phyloP scores from a whole-genome alignment of 1,140 invertebrate genomes.

The Chymomyza costata region DNA sequence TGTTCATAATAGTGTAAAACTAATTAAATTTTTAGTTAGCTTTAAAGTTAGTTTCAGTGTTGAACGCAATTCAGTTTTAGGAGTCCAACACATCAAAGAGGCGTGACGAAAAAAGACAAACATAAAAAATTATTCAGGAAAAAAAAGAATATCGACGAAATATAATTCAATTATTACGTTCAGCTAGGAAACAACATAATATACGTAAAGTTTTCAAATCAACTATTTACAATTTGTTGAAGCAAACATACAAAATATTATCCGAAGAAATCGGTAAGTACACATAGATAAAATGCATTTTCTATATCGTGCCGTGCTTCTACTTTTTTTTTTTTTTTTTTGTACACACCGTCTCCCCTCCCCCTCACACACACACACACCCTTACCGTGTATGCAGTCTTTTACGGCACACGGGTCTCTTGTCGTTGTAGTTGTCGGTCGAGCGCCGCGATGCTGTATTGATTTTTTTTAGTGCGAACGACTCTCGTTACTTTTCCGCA shows the following conservation, averaged over 20 bases:
- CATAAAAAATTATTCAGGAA: conserved; percentile 34
- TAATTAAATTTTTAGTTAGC: conserved; percentile 61
- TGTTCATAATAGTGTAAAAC: conserved; percentile 44
- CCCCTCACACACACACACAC: conserved; percentile 14
- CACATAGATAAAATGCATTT: conserved; percentile 17
- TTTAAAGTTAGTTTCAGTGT: conserved; percentile 60
- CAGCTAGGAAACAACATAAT: too few species aligned
- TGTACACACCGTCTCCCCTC: conserved; percentile 9
- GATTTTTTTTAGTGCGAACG: conserved; percentile 49
- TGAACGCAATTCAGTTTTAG: conserved; percentile 40
- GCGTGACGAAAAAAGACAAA: conserved; percentile 22
- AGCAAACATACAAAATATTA: too few species aligned
- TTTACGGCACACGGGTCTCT: conserved; percentile 6
- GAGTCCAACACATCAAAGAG: conserved; percentile 26
- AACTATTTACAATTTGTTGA: too few species aligned
- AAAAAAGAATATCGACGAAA: too few species aligned
- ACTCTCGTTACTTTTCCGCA: conserved; percentile 6
- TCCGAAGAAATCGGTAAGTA: too few species aligned
- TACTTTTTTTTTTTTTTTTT: too few species aligned
- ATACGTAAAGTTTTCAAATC: too few species aligned
- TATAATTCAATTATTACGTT: too few species aligned
- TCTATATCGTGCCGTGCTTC: too few species aligned
- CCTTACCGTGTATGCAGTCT: conserved; percentile 29
- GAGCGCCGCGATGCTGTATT: conserved; percentile 62
- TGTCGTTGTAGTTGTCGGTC: conserved; percentile 35